phyloP scores from a whole-genome alignment of 2,113 vertebrate species.

The Struthio camelus region DNA sequence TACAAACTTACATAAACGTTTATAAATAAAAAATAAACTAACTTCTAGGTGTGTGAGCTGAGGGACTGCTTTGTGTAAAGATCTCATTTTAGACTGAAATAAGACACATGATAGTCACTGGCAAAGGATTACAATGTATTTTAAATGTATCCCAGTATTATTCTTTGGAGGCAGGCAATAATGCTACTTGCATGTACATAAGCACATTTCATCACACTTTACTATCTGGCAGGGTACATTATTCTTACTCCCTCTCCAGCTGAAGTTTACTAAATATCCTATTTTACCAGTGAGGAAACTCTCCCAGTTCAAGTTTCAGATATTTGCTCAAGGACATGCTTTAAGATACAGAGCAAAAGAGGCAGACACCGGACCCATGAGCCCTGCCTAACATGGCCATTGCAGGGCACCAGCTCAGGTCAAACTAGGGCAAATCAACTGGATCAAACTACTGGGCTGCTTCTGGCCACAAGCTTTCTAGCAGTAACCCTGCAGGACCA shows the following conservation, averaged over 20 bases:
- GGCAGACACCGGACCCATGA: accelerated
- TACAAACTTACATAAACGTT: too few relatives aligned
- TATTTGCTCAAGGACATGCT: background rate
- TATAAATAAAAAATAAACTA: background rate
- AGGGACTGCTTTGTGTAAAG: background rate
- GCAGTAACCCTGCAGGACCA: background rate
- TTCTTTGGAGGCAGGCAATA: background rate
- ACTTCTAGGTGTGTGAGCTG: background rate
- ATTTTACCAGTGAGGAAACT: background rate
- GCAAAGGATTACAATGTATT: background rate
- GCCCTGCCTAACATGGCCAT: background rate
- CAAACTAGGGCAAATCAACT: too few relatives aligned
- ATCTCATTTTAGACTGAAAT: background rate
- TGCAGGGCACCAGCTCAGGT: accelerated
- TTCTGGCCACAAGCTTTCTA: background rate
- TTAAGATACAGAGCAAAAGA: background rate
- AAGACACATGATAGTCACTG: background rate
- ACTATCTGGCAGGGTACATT: accelerated
- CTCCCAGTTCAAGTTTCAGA: background rate
- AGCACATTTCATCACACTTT: background rate
- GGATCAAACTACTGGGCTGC: accelerated
- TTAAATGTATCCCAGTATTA: background rate
- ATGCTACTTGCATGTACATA: accelerated
- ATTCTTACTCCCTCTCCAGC: background rate
- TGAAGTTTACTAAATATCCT: background rate